Percentiles rank a stretch among this genome's conserved stretches.
phyloP scores from a whole-genome alignment of 2,113 vertebrate genomes.

The Rhea pennata region DNA sequence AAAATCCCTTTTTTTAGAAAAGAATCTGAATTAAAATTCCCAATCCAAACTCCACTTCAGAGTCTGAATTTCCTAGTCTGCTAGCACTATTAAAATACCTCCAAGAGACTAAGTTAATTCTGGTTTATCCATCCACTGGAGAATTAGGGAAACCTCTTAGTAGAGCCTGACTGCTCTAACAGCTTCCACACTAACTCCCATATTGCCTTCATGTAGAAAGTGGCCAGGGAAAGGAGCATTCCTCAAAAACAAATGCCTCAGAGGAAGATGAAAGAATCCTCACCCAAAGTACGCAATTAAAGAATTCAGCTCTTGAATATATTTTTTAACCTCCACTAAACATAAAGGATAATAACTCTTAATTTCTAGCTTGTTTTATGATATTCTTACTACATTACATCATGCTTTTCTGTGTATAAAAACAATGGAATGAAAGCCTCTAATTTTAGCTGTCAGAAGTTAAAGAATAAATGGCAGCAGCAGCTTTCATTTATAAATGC shows the following conservation, averaged over 20 bases:
- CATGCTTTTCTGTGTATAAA: conserved; percentile 41
- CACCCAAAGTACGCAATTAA: not conserved
- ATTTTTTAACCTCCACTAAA: not conserved
- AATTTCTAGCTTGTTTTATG: conserved; percentile 24
- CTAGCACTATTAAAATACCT: not conserved
- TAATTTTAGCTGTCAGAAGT: conserved; percentile 64
- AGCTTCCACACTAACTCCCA: not conserved
- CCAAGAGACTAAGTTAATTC: not conserved
- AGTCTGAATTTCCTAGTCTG: conserved; percentile 1
- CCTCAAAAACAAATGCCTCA: not conserved
- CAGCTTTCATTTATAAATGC: conserved; percentile 34
- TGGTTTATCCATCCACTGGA: conserved; percentile 5
- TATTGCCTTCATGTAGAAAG: not conserved
- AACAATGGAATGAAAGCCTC: conserved; percentile 61
- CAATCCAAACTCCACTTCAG: not conserved
- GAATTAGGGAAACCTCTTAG: not conserved
- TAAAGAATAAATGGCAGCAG: conserved; percentile 53
- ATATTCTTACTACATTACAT: conserved; percentile 46
- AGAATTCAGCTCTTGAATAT: not conserved
- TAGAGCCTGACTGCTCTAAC: not conserved
- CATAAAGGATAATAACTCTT: not conserved
- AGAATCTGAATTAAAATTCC: not conserved
- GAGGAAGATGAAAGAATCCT: not conserved
- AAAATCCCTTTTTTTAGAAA: conserved; percentile 19
- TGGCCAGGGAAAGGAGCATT: not conserved